Evolutionary conservation across 2,888 invertebrate species (phyloP), one percentile per base, ranked within the genome.

Genomic region (Desoria tigrina): DNA sequence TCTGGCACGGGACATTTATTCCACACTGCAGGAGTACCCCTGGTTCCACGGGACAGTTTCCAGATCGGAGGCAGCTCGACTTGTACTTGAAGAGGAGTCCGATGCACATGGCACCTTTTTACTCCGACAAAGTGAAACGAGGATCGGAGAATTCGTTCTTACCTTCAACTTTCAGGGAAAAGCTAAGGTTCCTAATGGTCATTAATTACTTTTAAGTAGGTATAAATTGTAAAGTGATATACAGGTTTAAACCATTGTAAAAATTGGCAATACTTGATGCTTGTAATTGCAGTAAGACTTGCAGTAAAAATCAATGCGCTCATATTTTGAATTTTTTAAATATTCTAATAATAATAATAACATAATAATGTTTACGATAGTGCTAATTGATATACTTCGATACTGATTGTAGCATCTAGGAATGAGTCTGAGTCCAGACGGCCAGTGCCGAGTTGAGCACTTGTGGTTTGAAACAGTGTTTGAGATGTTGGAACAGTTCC

Each of bases 11-110:
- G 58, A 58, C 37, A 28, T 58, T 45, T 58, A 58, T 26, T 58
- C 58, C 4, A 58, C 58, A 3, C 83, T 92, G 78, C 83, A 86
- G 65, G 91, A 93, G 77, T 96, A 93, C 84, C 92, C 95, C 26
- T 98, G 97, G 94, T 98, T 96, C 83, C 97, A 98, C 82, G 96
- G 96, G 4, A 94, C 93, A n/a, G 81, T 98, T 77, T 92, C 95
- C 11, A 86, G 97, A 51, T 87, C 93, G 1, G 93, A 95, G 76
- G 96, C 96, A 0, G 94, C 97, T 0, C 89, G 90, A 73, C 86
- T 94, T 77, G 97, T 97, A 51, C 84, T 97, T 63, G 91, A 94
- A 73, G 91, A 91, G 72, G 94, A 94, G 18, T 85, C 88, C 1
- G 82, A 87, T 16, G 94, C 92, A 7, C 96, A 97, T 81, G 97